A percentile compares a stretch with the other conserved stretches of the same genome.
Evolutionary conservation across 2,113 vertebrate species (phyloP).

Genomic region (Serilophus lunatus): DNA sequence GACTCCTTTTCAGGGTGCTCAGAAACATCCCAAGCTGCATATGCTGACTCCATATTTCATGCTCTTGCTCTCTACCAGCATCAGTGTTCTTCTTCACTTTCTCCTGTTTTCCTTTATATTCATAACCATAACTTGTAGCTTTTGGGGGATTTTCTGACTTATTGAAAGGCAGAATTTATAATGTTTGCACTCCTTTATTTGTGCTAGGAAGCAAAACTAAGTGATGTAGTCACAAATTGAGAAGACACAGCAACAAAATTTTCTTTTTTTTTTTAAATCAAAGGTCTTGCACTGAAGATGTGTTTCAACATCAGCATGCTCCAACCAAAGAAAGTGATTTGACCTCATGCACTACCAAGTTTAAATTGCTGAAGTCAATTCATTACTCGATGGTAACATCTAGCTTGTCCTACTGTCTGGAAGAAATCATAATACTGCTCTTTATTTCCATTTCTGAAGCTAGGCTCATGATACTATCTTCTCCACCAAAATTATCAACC

Average conservation of each 20-base stretch:
- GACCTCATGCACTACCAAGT: neutral
- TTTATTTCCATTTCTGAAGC: neutral
- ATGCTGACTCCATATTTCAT: rapidly evolving
- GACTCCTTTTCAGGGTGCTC: neutral
- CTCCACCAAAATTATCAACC: neutral
- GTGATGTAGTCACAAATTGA: neutral
- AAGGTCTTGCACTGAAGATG: neutral
- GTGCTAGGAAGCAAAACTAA: neutral
- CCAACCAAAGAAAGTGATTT: neutral
- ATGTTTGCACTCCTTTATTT: neutral
- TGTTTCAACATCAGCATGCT: neutral
- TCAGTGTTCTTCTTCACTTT: neutral
- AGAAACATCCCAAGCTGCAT: neutral
- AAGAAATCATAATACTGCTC: neutral
- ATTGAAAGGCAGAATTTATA: neutral
- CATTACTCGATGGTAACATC: neutral
- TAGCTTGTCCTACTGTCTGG: neutral
- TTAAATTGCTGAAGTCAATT: neutral
- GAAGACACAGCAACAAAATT: neutral
- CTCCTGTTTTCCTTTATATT: neutral
- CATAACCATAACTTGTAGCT: rapidly evolving
- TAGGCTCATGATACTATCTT: rapidly evolving
- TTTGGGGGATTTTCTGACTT: neutral
- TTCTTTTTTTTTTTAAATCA: neutral
- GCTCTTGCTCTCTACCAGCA: neutral